Evolutionary conservation across 53 echinoderm and acorn worm genomes (phyloP).

Genomic region (Temnopleurus reevesii): DNA sequence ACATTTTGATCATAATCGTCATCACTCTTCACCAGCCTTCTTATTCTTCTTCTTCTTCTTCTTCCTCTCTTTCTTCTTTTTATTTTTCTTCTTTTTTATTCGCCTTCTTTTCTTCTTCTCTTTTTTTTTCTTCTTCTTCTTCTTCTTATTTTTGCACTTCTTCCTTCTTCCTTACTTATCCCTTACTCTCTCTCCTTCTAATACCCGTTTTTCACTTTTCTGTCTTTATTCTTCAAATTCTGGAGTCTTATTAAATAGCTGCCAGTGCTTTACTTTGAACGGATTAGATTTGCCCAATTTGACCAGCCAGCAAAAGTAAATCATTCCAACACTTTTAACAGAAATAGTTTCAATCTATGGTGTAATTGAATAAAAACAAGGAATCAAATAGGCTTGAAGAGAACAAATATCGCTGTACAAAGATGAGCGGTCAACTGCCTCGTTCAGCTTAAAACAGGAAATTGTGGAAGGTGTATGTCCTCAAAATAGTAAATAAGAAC

Average conservation of each 20-base stretch:
- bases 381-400: background rate
- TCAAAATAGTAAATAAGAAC: background rate
- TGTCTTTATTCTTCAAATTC: too few species aligned
- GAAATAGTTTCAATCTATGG: background rate
- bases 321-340: background rate
- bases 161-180: background rate
- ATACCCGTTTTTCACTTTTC: too few species aligned
- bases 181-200: background rate
- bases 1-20: too few species aligned
- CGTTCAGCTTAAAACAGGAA: background rate
- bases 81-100: too few species aligned
- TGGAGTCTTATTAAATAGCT: too few species aligned
- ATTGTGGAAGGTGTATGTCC: background rate
- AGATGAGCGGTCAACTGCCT: background rate
- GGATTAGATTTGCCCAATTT: background rate
- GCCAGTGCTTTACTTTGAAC: background rate
- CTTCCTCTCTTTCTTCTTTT: too few species aligned
- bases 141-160: too few species aligned
- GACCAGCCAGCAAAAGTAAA: background rate
- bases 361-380: background rate
- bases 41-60: too few species aligned
- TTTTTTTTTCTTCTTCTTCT: too few species aligned
- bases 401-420: background rate
- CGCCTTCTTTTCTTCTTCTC: too few species aligned
- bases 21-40: too few species aligned